Evolutionary conservation across 2,797 vertebrate genomes (phyloP).

Genomic region (Neosalanx taihuensis): DNA sequence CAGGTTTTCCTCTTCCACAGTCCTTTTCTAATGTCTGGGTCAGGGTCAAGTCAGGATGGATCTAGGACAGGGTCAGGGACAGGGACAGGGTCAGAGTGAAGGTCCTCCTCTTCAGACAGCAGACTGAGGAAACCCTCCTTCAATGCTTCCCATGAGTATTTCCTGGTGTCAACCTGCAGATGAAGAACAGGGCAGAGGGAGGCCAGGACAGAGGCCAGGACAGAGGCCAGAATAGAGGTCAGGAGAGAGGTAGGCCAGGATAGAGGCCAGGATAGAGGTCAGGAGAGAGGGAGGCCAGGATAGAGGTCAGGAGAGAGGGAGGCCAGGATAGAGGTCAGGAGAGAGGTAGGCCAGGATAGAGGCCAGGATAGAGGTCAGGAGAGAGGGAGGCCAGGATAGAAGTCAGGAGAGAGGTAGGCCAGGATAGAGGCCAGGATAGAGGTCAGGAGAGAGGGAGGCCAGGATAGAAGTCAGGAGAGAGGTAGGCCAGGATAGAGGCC

Average conservation of each 20-base stretch:
- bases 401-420: not conserved
- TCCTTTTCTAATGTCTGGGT: too few relatives aligned
- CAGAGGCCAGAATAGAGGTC: not conserved
- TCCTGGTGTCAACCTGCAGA: conserved; percentile 78
- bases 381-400: not conserved
- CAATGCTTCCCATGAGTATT: conserved; percentile 85
- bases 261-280: conserved; percentile 25
- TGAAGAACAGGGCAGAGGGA: not conserved
- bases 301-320: too few relatives aligned
- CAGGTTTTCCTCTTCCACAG: too few relatives aligned
- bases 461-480: conserved; percentile 22
- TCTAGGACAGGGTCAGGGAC: too few relatives aligned
- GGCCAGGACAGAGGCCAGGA: conserved; percentile 23
- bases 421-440: too few relatives aligned
- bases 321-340: not conserved
- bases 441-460: not conserved
- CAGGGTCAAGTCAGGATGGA: too few relatives aligned
- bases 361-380: too few relatives aligned
- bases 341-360: too few relatives aligned
- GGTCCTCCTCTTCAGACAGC: conserved; percentile 71
- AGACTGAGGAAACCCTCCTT: conserved; percentile 80
- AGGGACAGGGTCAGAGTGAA: conserved; percentile 79
- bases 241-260: not conserved
- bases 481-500: too few relatives aligned
- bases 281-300: too few relatives aligned